A percentile compares a stretch with the other conserved stretches of the same genome.
Conservation (phyloP, 64 coral and sea anemone genomes). For the Cladopsammia gracilis region DNA sequence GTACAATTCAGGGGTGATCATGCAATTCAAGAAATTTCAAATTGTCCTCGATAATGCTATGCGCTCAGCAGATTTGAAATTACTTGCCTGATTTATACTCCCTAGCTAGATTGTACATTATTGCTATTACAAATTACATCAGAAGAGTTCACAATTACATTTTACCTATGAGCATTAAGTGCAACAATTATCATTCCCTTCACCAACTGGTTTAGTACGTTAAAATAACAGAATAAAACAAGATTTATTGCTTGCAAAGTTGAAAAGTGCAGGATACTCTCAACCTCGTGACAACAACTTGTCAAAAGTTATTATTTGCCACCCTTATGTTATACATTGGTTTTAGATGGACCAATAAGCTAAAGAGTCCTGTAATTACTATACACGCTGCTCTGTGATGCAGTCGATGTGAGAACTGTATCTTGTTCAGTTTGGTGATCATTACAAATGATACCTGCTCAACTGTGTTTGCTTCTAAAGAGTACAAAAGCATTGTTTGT, state of each 20-base stretch:
- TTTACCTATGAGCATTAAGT: too few species aligned
- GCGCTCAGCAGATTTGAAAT: too few species aligned
- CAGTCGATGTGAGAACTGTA: not conserved
- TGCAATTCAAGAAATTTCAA: too few species aligned
- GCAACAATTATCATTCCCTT: too few species aligned
- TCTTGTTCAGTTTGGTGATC: not conserved
- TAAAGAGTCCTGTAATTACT: too few species aligned
- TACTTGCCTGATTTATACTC: too few species aligned
- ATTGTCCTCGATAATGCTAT: too few species aligned
- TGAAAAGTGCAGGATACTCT: not conserved
- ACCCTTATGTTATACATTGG: not conserved
- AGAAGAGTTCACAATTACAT: too few species aligned
- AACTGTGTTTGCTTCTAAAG: not conserved
- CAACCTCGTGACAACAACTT: not conserved
- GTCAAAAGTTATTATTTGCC: not conserved
- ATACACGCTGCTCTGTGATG: not conserved
- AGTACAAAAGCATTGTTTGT: not conserved
- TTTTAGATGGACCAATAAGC: not conserved
- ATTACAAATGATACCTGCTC: not conserved
- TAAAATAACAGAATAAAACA: not conserved
- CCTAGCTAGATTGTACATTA: too few species aligned
- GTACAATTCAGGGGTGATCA: too few species aligned
- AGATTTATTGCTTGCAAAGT: not conserved
- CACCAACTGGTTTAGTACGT: too few species aligned
- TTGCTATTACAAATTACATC: too few species aligned